Evolutionary conservation across 1,140 invertebrate genomes (phyloP).

Genomic region (Spodoptera litura): DNA sequence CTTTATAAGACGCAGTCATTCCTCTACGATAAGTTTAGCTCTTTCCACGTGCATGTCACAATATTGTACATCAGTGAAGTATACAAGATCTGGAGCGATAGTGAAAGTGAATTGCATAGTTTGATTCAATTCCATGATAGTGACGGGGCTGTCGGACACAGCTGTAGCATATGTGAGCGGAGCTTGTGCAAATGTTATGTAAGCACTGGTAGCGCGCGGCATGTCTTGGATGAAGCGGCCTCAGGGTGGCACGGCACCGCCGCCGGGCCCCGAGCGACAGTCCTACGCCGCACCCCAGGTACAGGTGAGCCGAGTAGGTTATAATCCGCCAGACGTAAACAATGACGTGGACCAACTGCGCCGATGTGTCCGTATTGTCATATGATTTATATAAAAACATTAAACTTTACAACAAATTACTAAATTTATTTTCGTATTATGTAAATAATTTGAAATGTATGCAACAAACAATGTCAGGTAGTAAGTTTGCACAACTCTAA

Average conservation of each 20-base stretch:
- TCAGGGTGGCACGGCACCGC: constrained; percentile 67
- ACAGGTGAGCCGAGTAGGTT: constrained; percentile 74
- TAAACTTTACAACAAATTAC: neutral
- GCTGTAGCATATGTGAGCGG: constrained; percentile 77
- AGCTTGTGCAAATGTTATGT: constrained; percentile 80
- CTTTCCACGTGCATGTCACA: neutral
- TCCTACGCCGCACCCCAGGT: constrained; percentile 68
- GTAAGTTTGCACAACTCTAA: neutral
- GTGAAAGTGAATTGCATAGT: constrained; percentile 75
- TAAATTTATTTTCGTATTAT: constrained; percentile 11
- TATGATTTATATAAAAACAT: constrained; percentile 61
- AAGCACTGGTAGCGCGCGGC: constrained; percentile 69
- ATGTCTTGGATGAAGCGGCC: constrained; percentile 85
- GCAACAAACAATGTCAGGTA: neutral
- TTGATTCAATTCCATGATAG: constrained; percentile 69
- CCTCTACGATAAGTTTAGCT: neutral
- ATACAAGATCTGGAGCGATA: constrained; percentile 53
- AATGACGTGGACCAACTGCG: constrained; percentile 74
- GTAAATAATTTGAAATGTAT: neutral
- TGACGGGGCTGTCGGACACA: constrained; percentile 78
- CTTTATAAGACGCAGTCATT: constrained; percentile 50
- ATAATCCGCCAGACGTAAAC: constrained; percentile 73
- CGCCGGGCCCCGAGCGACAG: constrained; percentile 66
- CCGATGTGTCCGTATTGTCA: constrained; percentile 45
- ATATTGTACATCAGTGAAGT: constrained; percentile 12